phyloP scores from a whole-genome alignment of 2,113 vertebrate species.

The Panthera tigris region DNA sequence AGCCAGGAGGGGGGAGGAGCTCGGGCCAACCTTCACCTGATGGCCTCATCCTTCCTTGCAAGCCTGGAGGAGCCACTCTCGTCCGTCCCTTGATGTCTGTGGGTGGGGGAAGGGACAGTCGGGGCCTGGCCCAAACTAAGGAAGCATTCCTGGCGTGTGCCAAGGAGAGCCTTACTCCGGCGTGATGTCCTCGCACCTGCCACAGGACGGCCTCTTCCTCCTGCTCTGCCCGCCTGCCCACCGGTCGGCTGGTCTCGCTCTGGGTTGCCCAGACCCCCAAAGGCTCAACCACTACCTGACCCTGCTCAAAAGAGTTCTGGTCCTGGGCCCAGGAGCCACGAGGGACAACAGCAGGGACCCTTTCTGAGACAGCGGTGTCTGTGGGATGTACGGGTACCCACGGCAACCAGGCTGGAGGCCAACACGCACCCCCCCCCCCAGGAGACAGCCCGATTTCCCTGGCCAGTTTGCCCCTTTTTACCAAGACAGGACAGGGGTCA shows the following conservation, averaged over 20 bases:
- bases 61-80: neutral
- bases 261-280: neutral
- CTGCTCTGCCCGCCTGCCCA: neutral
- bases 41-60: accelerated
- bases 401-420: too few relatives aligned
- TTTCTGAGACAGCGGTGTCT: neutral
- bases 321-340: neutral
- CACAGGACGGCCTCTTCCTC: neutral
- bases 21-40: accelerated
- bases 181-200: neutral
- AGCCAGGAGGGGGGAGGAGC: neutral
- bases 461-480: neutral
- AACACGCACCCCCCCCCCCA: neutral
- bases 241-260: neutral
- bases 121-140: neutral
- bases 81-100: accelerated
- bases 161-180: accelerated
- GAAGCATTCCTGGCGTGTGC: accelerated
- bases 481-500: neutral
- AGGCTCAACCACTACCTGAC: neutral
- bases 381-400: neutral
- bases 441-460: too few relatives aligned
- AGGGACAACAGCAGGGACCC: neutral
- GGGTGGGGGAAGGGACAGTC: accelerated
- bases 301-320: neutral